Conservation (phyloP, 2,797 vertebrate species). For the Sebastolobus altivelis region DNA sequence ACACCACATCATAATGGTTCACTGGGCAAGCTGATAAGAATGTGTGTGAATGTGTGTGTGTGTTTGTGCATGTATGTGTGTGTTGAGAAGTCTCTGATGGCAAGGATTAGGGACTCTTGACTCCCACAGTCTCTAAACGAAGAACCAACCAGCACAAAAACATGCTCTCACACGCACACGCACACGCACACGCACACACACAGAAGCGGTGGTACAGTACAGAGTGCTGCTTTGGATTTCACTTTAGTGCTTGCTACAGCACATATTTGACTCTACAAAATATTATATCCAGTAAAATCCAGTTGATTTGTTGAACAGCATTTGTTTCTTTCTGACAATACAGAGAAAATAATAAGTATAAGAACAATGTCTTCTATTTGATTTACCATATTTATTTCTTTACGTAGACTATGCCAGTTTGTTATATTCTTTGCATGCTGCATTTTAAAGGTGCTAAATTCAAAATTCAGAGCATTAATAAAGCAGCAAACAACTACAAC, state of each 20-base stretch:
- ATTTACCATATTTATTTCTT: not conserved
- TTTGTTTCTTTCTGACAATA: not conserved
- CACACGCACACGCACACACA: slow-evolving; percentile 23
- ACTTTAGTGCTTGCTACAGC: slow-evolving; percentile 45
- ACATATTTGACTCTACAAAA: slow-evolving; percentile 37
- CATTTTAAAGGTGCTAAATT: not conserved
- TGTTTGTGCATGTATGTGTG: slow-evolving; percentile 33
- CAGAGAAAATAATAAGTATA: not conserved
- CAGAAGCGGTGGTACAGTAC: slow-evolving; percentile 8
- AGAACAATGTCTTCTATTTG: not conserved
- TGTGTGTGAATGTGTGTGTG: slow-evolving; percentile 37
- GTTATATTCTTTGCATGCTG: not conserved
- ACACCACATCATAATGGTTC: slow-evolving; percentile 65
- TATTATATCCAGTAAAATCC: slow-evolving; percentile 17
- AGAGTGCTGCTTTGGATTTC: slow-evolving; percentile 51
- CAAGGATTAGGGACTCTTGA: slow-evolving; percentile 81
- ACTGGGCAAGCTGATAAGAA: slow-evolving; percentile 75
- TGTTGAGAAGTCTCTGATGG: slow-evolving; percentile 76
- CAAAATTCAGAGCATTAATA: not conserved
- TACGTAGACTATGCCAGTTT: not conserved
- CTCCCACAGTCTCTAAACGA: slow-evolving; percentile 70
- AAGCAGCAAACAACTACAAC: rapidly evolving
- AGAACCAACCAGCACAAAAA: slow-evolving; percentile 63
- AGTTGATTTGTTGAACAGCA: slow-evolving; percentile 18
- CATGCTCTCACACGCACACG: slow-evolving; percentile 24